These are phyloP conservation scores for Machimus rusticus DNA, from an alignment of 2,888 invertebrate species.

Conservation along the genomic window DNA sequence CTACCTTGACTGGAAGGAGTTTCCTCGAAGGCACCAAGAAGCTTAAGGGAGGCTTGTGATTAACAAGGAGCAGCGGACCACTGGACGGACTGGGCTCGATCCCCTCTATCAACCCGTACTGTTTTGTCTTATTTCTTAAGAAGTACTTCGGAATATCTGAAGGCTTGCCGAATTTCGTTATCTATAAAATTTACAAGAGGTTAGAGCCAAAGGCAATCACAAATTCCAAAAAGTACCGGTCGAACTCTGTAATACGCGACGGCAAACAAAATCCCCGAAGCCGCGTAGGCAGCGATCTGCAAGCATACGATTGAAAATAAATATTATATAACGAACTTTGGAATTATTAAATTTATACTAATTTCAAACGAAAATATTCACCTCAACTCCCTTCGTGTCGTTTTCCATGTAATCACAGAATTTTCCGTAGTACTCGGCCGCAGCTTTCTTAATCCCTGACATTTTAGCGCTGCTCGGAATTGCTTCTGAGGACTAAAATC, in stretches of 20 bases:
- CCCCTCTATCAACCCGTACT: conserved; percentile 65
- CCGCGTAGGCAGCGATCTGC: conserved; percentile 45
- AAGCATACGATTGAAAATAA: not conserved
- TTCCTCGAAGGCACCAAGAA: conserved; percentile 60
- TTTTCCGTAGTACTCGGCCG: conserved; percentile 25
- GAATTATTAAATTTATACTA: not conserved
- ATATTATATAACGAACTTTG: not conserved
- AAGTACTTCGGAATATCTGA: conserved; percentile 68
- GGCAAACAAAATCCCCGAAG: conserved; percentile 46
- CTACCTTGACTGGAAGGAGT: conserved; percentile 65
- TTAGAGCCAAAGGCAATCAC: not conserved
- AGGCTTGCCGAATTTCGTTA: conserved; percentile 70
- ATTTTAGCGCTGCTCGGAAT: not conserved
- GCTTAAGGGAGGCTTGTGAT: conserved; percentile 68
- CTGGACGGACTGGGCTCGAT: conserved; percentile 65
- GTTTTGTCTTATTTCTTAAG: conserved; percentile 64
- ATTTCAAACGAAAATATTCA: conserved; percentile 8
- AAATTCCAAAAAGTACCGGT: conserved; percentile 34
- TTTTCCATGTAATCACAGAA: conserved; percentile 46
- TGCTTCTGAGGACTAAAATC: not conserved
- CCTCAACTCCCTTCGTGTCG: conserved; percentile 48
- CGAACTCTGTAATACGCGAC: conserved; percentile 46
- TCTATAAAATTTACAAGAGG: conserved; percentile 58
- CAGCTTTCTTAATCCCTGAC: not conserved
- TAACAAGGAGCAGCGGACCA: conserved; percentile 63